Percentiles rank a stretch among this genome's conserved stretches.
Conservation (phyloP, 2,113 vertebrate species). For the Electrona antarctica region DNA sequence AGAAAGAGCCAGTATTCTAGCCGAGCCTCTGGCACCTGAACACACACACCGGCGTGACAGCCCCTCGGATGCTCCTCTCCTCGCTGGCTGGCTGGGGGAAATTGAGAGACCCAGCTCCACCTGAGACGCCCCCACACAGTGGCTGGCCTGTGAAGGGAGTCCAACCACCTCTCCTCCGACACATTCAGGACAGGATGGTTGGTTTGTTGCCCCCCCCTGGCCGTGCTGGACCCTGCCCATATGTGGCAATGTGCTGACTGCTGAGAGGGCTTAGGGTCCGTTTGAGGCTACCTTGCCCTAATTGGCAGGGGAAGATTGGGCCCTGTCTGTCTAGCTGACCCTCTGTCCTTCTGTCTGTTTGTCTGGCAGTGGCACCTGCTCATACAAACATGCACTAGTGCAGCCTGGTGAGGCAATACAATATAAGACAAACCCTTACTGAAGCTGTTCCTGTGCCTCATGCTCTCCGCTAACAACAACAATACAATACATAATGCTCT, state of each 20-base stretch:
- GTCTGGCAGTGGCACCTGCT: constrained; percentile 31
- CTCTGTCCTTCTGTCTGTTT: constrained; percentile 8
- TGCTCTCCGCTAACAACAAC: background rate
- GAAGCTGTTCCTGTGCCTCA: background rate
- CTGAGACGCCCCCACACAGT: constrained; percentile 62
- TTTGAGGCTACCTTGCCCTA: constrained; percentile 42
- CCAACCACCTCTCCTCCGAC: background rate
- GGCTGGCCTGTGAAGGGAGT: constrained; percentile 45
- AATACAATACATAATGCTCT: background rate
- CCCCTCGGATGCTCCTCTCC: constrained; percentile 48
- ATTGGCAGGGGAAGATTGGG: constrained; percentile 52
- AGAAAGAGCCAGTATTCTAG: constrained; percentile 64
- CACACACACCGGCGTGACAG: constrained; percentile 53
- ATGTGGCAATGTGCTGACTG: constrained; percentile 57
- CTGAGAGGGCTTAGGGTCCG: constrained; percentile 40
- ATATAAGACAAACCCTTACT: no score
- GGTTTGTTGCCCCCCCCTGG: constrained; percentile 32
- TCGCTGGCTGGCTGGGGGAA: constrained; percentile 25
- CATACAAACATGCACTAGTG: background rate
- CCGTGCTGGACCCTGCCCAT: constrained; percentile 50
- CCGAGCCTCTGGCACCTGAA: constrained; percentile 62
- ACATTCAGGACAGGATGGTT: constrained; percentile 17
- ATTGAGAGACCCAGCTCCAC: constrained; percentile 47
- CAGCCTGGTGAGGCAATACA: background rate
- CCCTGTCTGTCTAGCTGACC: constrained; percentile 8